Percentiles rank a stretch among this genome's conserved stretches.
Evolutionary conservation across 2,797 vertebrate genomes (phyloP).

Genomic region (Acipenser ruthenus): DNA sequence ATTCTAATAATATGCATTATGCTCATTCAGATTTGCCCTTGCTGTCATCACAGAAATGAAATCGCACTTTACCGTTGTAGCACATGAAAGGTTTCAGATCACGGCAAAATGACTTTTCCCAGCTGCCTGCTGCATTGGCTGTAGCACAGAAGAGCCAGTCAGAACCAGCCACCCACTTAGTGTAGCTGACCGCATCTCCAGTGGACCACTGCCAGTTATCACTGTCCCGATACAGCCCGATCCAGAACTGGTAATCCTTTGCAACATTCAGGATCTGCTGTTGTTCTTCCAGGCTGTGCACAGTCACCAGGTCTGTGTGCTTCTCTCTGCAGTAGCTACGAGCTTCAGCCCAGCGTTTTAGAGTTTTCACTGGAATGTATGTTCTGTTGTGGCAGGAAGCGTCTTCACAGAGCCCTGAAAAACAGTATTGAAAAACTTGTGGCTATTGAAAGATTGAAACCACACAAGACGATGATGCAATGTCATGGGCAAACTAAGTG

Average conservation of each 20-base stretch:
- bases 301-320: neutral
- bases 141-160: neutral
- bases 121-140: neutral
- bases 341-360: neutral
- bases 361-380: neutral
- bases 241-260: neutral
- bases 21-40: neutral
- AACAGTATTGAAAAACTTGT: no score
- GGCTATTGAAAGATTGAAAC: no score
- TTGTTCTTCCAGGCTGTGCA: neutral
- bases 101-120: neutral
- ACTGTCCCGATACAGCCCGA: neutral
- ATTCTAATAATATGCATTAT: neutral
- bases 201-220: neutral
- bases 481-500: no score
- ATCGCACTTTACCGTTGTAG: neutral
- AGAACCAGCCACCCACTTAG: neutral
- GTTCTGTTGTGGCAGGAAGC: neutral
- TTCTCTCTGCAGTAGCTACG: neutral
- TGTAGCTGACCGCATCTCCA: neutral
- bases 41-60: neutral
- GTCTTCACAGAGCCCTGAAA: neutral
- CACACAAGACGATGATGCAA: no score
- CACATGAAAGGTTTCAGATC: neutral
- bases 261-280: neutral